Evolutionary conservation across 2,797 vertebrate species (phyloP).

Genomic region (Heliangelus exortis): DNA sequence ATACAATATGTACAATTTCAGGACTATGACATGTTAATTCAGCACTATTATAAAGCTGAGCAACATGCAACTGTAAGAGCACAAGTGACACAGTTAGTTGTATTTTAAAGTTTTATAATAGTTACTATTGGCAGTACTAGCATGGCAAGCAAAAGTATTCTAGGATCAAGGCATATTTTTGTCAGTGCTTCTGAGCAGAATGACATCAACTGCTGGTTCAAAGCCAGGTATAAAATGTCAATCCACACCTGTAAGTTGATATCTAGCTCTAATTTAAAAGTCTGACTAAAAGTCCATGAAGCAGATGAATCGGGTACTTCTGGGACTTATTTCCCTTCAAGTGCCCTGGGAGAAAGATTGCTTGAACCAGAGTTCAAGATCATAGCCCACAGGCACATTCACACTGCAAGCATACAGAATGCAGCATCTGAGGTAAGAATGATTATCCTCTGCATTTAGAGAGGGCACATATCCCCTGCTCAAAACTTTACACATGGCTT

Average conservation of each 20-base stretch:
- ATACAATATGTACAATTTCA: not conserved
- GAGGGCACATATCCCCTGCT: not conserved
- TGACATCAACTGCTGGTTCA: constrained; percentile 57
- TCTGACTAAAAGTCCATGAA: constrained; percentile 36
- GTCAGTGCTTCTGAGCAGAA: constrained; percentile 50
- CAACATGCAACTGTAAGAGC: not conserved
- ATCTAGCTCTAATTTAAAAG: constrained; percentile 43
- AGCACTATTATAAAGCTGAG: not conserved
- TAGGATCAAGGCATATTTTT: not conserved
- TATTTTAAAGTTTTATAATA: not conserved
- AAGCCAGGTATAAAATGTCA: constrained; percentile 52
- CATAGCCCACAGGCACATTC: not conserved
- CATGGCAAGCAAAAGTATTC: constrained; percentile 24
- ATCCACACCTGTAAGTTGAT: constrained; percentile 37
- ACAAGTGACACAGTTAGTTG: not conserved
- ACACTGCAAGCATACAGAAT: not conserved
- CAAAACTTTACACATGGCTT: not conserved
- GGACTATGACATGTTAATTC: not conserved
- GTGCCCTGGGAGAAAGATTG: not conserved
- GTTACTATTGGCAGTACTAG: constrained; percentile 29
- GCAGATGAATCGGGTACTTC: constrained; percentile 16
- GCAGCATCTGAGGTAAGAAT: not conserved
- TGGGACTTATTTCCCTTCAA: constrained; percentile 10
- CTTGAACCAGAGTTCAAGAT: constrained; percentile 22
- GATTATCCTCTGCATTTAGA: not conserved